These are phyloP conservation scores for Ditylenchus weischeri DNA, from an alignment of 2,888 invertebrate genomes.

Conservation along the genomic window DNA sequence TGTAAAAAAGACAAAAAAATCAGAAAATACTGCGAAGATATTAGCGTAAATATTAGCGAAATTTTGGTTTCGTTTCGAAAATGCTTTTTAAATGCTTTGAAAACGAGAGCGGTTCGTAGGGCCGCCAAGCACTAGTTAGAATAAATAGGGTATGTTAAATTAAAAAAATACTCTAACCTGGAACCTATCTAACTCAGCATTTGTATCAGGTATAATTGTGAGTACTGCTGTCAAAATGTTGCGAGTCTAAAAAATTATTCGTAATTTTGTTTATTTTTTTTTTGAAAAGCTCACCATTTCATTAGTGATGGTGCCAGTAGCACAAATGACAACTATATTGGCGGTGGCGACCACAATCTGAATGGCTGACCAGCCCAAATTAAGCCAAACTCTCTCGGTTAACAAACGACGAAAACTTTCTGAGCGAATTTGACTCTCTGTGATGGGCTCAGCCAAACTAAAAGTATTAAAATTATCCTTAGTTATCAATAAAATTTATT, in stretches of 20 bases:
- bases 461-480: not conserved
- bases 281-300: conserved; percentile 40
- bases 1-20: no score
- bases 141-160: no score
- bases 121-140: no score
- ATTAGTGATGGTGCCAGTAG: conserved; percentile 52
- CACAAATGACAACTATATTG: conserved; percentile 48
- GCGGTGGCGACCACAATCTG: conserved; percentile 49
- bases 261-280: not conserved
- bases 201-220: conserved; percentile 51
- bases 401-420: conserved; percentile 32
- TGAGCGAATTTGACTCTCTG: conserved; percentile 42
- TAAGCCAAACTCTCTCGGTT: conserved; percentile 44
- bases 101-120: no score
- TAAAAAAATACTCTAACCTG: conserved; percentile 34
- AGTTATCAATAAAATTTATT: no score
- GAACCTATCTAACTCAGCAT: conserved; percentile 51
- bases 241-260: conserved; percentile 42
- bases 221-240: conserved; percentile 52
- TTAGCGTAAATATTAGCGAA: no score
- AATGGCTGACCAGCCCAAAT: conserved; percentile 49
- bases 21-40: no score
- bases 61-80: no score
- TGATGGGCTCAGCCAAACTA: conserved; percentile 47
- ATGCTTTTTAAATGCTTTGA: no score